Evolutionary conservation across 2,113 vertebrate species (phyloP).

Genomic region (Chloropsis hardwickii): DNA sequence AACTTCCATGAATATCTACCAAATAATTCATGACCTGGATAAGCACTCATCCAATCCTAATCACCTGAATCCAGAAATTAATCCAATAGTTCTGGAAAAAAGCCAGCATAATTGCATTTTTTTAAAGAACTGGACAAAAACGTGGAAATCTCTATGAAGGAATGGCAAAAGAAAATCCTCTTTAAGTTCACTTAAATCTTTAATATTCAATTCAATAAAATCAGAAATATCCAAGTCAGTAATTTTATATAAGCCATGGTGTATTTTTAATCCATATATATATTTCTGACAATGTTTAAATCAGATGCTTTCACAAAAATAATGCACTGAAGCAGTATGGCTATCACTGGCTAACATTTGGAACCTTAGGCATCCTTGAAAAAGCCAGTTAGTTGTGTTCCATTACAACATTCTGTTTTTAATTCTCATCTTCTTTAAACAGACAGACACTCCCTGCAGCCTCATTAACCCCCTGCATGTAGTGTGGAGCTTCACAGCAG

Average conservation of each 20-base stretch:
- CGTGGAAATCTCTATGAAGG: not conserved
- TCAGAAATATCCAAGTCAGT: not conserved
- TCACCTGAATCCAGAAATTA: not conserved
- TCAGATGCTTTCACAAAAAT: not conserved
- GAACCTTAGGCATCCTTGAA: not conserved
- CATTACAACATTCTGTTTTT: not conserved
- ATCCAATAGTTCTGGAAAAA: not conserved
- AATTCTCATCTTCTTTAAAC: slow-evolving; percentile 22
- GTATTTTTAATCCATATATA: not conserved
- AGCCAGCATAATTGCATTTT: not conserved
- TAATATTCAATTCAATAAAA: not conserved
- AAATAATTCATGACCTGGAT: not conserved
- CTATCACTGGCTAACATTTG: not conserved
- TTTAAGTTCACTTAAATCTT: not conserved
- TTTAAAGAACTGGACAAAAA: not conserved
- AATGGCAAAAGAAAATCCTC: not conserved
- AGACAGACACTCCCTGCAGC: not conserved
- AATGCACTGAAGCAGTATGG: not conserved
- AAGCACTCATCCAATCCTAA: not conserved
- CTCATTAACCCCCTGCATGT: slow-evolving; percentile 28
- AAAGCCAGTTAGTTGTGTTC: not conserved
- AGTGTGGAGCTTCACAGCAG: not conserved
- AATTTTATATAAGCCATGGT: not conserved
- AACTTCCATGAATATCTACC: not conserved
- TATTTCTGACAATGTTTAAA: not conserved